Percentiles rank a stretch among this genome's conserved stretches.
These are phyloP conservation scores for Colletes latitarsis DNA, from an alignment of 1,140 invertebrate species.

Conservation along the genomic window DNA sequence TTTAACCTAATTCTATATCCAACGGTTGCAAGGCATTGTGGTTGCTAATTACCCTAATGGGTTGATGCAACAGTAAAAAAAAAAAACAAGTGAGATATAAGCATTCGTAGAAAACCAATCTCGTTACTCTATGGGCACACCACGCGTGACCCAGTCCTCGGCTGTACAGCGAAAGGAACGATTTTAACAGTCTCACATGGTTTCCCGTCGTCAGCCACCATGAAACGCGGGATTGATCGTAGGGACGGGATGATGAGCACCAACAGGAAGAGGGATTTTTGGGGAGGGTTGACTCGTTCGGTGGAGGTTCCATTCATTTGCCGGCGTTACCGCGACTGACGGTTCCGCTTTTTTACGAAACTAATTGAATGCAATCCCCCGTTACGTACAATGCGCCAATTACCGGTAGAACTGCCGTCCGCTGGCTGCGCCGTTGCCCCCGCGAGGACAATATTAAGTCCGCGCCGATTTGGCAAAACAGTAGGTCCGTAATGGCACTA, in stretches of 20 bases:
- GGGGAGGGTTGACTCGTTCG: constrained; percentile 16
- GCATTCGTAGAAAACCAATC: neutral
- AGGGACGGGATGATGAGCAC: constrained; percentile 7
- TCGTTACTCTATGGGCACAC: neutral
- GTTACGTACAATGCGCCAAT: constrained; percentile 67
- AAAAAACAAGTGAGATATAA: no score
- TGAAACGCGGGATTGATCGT: constrained; percentile 37
- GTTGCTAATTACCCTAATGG: no score
- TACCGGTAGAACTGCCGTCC: constrained; percentile 67
- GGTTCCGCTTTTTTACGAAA: constrained; percentile 66
- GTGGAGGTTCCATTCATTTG: constrained; percentile 60
- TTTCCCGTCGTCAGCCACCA: constrained; percentile 1
- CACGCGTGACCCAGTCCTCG: neutral
- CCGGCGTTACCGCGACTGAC: constrained; percentile 62
- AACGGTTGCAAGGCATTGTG: no score
- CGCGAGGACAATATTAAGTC: constrained; percentile 69
- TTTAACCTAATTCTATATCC: no score
- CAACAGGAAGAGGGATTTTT: constrained; percentile 25
- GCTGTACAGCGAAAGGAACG: neutral
- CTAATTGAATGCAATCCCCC: constrained; percentile 70
- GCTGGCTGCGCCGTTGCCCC: neutral
- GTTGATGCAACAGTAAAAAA: no score
- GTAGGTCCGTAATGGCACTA: constrained; percentile 69
- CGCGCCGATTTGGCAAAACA: constrained; percentile 70
- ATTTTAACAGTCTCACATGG: constrained; percentile 18